Percentiles rank a stretch among this genome's conserved stretches.
These are phyloP conservation scores for Saguinus oedipus DNA, from an alignment of 2,797 vertebrate species.

Conservation along the genomic window DNA sequence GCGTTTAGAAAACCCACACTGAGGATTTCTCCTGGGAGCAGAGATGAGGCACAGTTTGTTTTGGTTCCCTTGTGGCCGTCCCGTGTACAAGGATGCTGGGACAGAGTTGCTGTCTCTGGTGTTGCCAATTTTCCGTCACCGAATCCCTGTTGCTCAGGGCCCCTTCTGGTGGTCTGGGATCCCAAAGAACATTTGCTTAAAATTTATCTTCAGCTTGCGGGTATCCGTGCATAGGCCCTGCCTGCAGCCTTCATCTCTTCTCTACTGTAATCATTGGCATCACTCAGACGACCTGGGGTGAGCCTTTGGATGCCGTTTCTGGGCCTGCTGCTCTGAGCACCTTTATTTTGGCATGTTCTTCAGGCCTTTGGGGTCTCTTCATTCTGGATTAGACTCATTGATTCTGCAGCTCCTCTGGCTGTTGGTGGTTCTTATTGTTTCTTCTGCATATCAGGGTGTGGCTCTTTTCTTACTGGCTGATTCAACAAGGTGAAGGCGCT, in stretches of 20 bases:
- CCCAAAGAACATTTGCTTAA: background rate
- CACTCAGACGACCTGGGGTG: fast-evolving
- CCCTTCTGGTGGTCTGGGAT: background rate
- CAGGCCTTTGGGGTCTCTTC: background rate
- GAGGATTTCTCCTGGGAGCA: fast-evolving
- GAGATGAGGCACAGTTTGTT: background rate
- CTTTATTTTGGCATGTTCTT: background rate
- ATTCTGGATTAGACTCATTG: background rate
- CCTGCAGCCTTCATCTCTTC: background rate
- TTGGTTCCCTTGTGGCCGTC: background rate
- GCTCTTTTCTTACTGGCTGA: background rate
- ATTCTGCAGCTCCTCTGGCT: background rate
- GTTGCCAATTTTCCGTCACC: background rate
- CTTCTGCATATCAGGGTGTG: background rate
- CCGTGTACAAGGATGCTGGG: background rate
- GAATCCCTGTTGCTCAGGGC: background rate
- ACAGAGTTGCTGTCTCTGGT: background rate
- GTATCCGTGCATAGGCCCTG: background rate
- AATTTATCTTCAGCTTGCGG: no score
- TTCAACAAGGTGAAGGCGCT: background rate
- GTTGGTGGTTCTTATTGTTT: background rate
- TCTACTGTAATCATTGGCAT: fast-evolving
- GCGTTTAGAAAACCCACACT: fast-evolving
- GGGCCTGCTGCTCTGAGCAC: background rate
- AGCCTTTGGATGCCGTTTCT: background rate